Conservation (phyloP, 2,888 invertebrate genomes). For the Polydrusus tereticollis region DNA sequence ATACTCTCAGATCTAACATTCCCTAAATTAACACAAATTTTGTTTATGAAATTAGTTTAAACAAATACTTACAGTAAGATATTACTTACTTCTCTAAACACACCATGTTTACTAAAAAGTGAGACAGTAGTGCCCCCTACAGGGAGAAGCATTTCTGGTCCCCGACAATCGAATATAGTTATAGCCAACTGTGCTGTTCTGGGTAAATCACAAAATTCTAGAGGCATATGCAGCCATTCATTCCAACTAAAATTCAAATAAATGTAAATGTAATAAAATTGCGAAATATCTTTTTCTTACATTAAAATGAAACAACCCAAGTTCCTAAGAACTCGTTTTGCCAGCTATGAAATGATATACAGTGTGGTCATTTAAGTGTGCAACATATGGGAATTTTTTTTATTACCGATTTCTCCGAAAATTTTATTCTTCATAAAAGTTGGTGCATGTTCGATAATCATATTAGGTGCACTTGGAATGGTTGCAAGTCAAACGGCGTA, state of each 20-base stretch:
- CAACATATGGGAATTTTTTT: no score
- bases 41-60: neutral
- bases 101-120: conserved; percentile 94
- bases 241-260: conserved; percentile 84
- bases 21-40: no score
- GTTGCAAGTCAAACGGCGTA: no score
- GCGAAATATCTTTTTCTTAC: neutral
- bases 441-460: no score
- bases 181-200: conserved; percentile 87
- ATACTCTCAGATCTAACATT: conserved; percentile 77
- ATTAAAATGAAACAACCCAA: no score
- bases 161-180: conserved; percentile 92
- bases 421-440: no score
- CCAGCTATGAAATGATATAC: no score
- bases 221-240: conserved; percentile 94
- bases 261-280: neutral
- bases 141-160: conserved; percentile 84
- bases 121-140: conserved; percentile 95
- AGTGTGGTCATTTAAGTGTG: no score
- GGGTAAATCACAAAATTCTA: conserved; percentile 92
- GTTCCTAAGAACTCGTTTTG: no score
- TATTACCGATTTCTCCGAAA: no score
- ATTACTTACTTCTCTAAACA: conserved; percentile 81
- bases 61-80: neutral
- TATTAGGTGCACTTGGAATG: no score